These are phyloP conservation scores for Dolichopus griseipennis DNA, from an alignment of 2,888 invertebrate genomes.

Conservation along the genomic window DNA sequence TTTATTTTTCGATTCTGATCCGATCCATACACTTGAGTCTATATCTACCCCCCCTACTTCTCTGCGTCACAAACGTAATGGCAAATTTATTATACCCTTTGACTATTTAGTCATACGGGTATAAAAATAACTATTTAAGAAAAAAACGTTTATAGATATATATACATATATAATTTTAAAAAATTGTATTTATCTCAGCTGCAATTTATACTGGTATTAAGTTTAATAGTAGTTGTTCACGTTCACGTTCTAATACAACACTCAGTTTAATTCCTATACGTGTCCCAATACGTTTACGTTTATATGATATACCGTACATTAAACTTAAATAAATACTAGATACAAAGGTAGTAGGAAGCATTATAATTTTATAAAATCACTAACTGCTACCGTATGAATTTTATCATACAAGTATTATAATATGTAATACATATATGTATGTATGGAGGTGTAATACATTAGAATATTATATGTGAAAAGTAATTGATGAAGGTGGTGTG, in stretches of 20 bases:
- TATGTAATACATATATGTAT: constrained; percentile 13
- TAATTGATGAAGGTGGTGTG: too few relatives aligned
- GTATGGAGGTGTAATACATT: constrained; percentile 11
- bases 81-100: too few relatives aligned
- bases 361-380: constrained; percentile 67
- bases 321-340: constrained; percentile 83
- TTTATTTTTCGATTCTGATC: too few relatives aligned
- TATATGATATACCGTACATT: constrained; percentile 77
- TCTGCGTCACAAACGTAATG: too few relatives aligned
- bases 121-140: too few relatives aligned
- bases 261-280: constrained; percentile 84
- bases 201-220: constrained; percentile 94
- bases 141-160: too few relatives aligned
- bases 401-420: neutral
- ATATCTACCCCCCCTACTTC: too few relatives aligned
- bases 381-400: constrained; percentile 37
- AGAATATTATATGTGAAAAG: too few relatives aligned
- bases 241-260: constrained; percentile 84
- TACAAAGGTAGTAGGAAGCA: constrained; percentile 67
- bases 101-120: too few relatives aligned
- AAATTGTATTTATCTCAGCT: constrained; percentile 63
- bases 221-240: constrained; percentile 80
- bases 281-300: constrained; percentile 81
- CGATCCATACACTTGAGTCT: too few relatives aligned
- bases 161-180: too few relatives aligned